Evolutionary conservation across 2,888 invertebrate genomes (phyloP).

Genomic region (Sericinus montela): DNA sequence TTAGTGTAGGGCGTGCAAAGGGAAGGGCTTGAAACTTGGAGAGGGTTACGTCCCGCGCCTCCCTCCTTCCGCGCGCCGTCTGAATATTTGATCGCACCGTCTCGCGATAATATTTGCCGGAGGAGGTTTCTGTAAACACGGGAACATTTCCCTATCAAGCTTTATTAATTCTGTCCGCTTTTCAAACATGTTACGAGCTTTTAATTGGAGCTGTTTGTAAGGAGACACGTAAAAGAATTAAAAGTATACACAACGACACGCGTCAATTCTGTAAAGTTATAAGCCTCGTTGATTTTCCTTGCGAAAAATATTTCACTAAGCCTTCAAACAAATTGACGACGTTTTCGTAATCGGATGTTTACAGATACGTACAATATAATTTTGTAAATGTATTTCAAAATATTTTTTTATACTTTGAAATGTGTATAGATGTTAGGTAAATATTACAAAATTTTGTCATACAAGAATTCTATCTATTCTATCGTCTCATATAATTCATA

Average conservation of each 20-base stretch:
- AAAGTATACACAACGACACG: slow-evolving; percentile 63
- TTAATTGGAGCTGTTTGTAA: slow-evolving; percentile 73
- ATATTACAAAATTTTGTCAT: too few relatives aligned
- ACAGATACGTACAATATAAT: not conserved
- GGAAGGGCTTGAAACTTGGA: slow-evolving; percentile 81
- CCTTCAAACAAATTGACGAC: slow-evolving; percentile 35
- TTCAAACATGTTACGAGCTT: slow-evolving; percentile 71
- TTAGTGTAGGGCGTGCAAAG: slow-evolving; percentile 82
- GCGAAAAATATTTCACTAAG: slow-evolving; percentile 56
- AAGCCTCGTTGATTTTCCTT: slow-evolving; percentile 63
- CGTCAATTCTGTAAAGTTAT: slow-evolving; percentile 64
- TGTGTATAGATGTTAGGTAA: too few relatives aligned
- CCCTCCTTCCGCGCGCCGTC: slow-evolving; percentile 58
- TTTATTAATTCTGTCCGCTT: slow-evolving; percentile 63
- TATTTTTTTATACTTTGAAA: not conserved
- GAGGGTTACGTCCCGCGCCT: slow-evolving; percentile 78
- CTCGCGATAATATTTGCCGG: slow-evolving; percentile 77
- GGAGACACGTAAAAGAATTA: slow-evolving; percentile 74
- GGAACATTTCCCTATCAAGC: slow-evolving; percentile 68
- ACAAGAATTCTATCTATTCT: too few relatives aligned
- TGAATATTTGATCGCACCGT: slow-evolving; percentile 78
- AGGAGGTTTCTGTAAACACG: slow-evolving; percentile 77
- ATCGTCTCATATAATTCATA: not conserved
- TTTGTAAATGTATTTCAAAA: not conserved
- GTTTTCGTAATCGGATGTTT: slow-evolving; percentile 2